Evolutionary conservation across 2,113 vertebrate genomes (phyloP).

Genomic region (Carollia perspicillata): DNA sequence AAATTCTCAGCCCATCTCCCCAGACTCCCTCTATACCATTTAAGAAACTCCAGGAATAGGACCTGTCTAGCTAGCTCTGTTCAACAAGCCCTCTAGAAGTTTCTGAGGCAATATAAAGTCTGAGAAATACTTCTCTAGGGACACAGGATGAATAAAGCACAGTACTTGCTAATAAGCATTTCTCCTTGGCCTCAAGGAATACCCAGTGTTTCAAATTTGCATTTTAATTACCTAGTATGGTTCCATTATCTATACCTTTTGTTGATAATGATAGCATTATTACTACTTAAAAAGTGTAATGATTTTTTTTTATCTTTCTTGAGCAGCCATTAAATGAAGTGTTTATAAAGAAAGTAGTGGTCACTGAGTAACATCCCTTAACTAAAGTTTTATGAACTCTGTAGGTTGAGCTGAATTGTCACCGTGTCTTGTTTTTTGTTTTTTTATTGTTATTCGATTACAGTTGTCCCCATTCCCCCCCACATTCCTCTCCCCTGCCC

Average conservation of each 20-base stretch:
- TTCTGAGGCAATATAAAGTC: not conserved
- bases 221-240: constrained; percentile 23
- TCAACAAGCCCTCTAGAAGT: not conserved
- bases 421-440: not conserved
- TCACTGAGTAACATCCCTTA: not conserved
- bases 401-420: not conserved
- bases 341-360: not conserved
- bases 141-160: not conserved
- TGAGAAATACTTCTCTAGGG: not conserved
- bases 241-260: not conserved
- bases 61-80: not conserved
- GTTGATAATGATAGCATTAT: not conserved
- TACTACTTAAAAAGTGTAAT: not conserved
- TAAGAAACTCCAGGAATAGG: not conserved
- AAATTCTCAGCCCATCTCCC: not conserved
- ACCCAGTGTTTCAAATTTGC: not conserved
- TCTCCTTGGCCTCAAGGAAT: not conserved
- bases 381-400: not conserved
- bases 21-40: no score
- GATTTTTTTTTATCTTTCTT: not conserved
- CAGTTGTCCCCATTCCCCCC: no score
- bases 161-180: not conserved
- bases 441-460: no score
- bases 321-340: not conserved
- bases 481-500: no score